A percentile compares a stretch with the other conserved stretches of the same genome.
Evolutionary conservation across 2,113 vertebrate species (phyloP).

Genomic region (Callospermophilus lateralis): DNA sequence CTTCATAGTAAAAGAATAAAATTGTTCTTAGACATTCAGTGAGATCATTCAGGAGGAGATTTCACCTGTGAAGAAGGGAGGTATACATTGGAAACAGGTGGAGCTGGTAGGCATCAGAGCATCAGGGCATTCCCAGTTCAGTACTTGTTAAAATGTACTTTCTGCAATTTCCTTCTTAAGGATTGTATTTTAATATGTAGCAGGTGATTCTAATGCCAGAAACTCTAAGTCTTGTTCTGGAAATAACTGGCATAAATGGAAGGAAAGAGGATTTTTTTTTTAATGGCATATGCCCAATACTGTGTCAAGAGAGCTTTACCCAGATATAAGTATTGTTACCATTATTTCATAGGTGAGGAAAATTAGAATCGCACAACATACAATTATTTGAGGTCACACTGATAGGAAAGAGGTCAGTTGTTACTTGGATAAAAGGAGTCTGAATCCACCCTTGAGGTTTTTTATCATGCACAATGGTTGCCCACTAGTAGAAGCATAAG

Average conservation of each 20-base stretch:
- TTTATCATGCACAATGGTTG: neutral
- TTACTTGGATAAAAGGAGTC: neutral
- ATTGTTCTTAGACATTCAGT: neutral
- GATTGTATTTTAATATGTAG: neutral
- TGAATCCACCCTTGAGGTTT: neutral
- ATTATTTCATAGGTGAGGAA: neutral
- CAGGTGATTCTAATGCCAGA: neutral
- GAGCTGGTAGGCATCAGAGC: neutral
- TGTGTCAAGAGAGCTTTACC: neutral
- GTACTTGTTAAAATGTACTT: neutral
- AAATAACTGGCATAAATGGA: slow-evolving; percentile 2
- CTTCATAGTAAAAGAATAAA: neutral
- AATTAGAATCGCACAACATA: neutral
- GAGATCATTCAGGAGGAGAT: neutral
- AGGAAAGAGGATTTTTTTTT: neutral
- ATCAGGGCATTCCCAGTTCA: neutral
- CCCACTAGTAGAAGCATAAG: neutral
- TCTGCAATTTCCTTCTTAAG: neutral
- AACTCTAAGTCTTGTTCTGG: neutral
- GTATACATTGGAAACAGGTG: neutral
- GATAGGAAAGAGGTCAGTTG: neutral
- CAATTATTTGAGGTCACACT: neutral
- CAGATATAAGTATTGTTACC: neutral
- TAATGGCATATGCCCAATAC: neutral
- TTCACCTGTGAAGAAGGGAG: neutral